Percentiles rank a stretch among this genome's conserved stretches.
These are phyloP conservation scores for Chaetops frenatus DNA, from an alignment of 2,113 vertebrate species.

Conservation along the genomic window DNA sequence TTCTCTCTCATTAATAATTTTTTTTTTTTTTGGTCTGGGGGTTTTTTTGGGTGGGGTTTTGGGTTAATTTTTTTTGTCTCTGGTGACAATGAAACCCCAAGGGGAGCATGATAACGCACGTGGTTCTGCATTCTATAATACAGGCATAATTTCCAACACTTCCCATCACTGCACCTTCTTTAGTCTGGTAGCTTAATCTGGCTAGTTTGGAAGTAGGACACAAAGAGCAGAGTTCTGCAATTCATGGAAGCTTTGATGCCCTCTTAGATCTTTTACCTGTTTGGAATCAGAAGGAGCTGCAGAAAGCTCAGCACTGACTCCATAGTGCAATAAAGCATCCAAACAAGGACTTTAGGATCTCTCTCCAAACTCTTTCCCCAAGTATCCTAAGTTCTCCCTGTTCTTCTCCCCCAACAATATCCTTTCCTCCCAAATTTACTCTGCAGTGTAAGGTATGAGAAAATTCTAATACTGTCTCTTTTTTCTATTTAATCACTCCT, in stretches of 20 bases:
- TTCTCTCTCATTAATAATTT: not conserved
- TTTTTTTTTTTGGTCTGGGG: not conserved
- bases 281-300: not conserved
- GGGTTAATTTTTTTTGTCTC: not conserved
- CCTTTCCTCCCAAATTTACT: not conserved
- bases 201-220: not conserved
- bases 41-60: accelerated
- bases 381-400: not conserved
- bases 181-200: not conserved
- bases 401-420: not conserved
- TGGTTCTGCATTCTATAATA: not conserved
- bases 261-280: not conserved
- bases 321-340: not conserved
- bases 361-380: not conserved
- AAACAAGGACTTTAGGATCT: not conserved
- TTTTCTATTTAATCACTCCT: not conserved
- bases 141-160: not conserved
- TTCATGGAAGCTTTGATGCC: not conserved
- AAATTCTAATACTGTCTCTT: not conserved
- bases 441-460: not conserved
- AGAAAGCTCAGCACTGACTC: not conserved
- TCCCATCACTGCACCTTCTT: not conserved
- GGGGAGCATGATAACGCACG: not conserved
- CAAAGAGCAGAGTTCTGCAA: not conserved
- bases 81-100: not conserved